Evolutionary conservation across 2,888 invertebrate species (phyloP).

Genomic region (Sclerodermus sp.): DNA sequence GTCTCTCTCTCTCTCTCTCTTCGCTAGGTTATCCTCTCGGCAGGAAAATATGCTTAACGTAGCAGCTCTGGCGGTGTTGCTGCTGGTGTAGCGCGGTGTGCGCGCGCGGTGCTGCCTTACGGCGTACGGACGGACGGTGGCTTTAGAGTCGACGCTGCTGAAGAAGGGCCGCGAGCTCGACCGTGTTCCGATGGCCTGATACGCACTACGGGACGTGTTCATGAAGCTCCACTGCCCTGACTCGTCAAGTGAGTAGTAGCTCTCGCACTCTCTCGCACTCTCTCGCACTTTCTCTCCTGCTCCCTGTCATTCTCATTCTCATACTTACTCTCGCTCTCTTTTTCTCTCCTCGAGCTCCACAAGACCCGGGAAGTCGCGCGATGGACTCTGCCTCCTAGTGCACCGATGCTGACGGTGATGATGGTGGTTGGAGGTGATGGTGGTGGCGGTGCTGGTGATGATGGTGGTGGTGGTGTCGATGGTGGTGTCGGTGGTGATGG

Average conservation of each 20-base stretch:
- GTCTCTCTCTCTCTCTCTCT: slow-evolving; percentile 4
- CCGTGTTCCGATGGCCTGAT: slow-evolving; percentile 34
- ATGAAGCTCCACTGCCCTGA: slow-evolving; percentile 55
- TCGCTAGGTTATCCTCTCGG: slow-evolving; percentile 1
- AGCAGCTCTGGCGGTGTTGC: slow-evolving; percentile 19
- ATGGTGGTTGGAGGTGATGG: no score
- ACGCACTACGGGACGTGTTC: slow-evolving; percentile 39
- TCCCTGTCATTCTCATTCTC: neutral
- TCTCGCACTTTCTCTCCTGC: slow-evolving; percentile 1
- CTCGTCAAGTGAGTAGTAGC: slow-evolving; percentile 51
- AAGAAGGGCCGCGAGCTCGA: slow-evolving; percentile 16
- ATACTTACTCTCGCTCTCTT: neutral
- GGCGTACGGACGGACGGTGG: slow-evolving; percentile 32
- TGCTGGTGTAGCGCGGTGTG: slow-evolving; percentile 34
- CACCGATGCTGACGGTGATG: no score
- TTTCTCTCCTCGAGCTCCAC: neutral
- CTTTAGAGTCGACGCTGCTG: slow-evolving; percentile 36
- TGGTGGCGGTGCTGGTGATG: no score
- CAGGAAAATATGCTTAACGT: slow-evolving; percentile 16
- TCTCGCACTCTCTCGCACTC: neutral
- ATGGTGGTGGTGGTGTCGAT: no score
- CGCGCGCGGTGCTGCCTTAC: slow-evolving; percentile 28
- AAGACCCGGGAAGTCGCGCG: no score
- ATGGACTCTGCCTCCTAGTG: no score
- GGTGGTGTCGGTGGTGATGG: no score